phyloP scores from a whole-genome alignment of 2,797 vertebrate species.

The Melanotaenia nigrans region DNA sequence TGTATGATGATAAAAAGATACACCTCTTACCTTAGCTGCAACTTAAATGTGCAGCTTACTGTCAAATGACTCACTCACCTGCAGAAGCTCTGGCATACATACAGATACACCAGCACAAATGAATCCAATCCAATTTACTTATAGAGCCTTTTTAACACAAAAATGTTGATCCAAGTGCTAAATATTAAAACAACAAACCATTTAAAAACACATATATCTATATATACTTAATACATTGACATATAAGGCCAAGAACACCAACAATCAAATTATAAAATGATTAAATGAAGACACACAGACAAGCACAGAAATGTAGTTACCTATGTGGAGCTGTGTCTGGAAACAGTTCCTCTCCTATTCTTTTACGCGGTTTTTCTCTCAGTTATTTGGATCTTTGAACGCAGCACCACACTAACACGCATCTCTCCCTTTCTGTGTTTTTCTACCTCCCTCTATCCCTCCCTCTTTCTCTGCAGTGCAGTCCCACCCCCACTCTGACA shows the following conservation, averaged over 20 bases:
- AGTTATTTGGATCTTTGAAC: constrained; percentile 44
- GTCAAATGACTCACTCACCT: constrained; percentile 11
- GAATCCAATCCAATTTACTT: not conserved
- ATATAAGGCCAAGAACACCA: too few relatives aligned
- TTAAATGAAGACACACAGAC: constrained; percentile 13
- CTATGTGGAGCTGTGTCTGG: constrained; percentile 48
- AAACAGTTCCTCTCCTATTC: constrained; percentile 48
- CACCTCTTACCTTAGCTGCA: constrained; percentile 9
- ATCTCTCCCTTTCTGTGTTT: constrained; percentile 30
- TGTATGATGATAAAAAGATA: not conserved
- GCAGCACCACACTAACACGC: constrained; percentile 38
- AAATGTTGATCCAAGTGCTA: not conserved
- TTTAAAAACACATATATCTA: not conserved
- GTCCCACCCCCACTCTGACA: constrained; percentile 73
- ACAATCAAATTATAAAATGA: not conserved
- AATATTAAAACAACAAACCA: not conserved
- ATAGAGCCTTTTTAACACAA: not conserved
- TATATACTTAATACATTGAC: not conserved
- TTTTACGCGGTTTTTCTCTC: constrained; percentile 42
- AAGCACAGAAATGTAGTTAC: constrained; percentile 44
- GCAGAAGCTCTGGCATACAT: constrained; percentile 17
- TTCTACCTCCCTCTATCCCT: constrained; percentile 29
- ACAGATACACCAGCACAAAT: constrained; percentile 13
- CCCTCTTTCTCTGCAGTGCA: constrained; percentile 74
- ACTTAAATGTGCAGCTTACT: constrained; percentile 19